These are phyloP conservation scores for Procapra przewalskii DNA, from an alignment of 2,113 vertebrate species.

Conservation along the genomic window DNA sequence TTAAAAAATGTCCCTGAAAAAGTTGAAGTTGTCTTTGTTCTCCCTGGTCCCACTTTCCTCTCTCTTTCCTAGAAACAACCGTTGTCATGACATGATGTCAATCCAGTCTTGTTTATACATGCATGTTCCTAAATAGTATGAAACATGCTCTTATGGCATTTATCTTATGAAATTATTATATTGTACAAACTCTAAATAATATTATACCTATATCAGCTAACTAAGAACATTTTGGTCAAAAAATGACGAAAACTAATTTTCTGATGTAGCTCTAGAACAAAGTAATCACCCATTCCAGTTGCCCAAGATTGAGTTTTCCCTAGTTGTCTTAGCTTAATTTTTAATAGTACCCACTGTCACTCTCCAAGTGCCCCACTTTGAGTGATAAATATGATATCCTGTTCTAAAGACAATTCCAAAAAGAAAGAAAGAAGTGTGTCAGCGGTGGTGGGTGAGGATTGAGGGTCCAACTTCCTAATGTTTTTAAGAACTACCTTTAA, in stretches of 20 bases:
- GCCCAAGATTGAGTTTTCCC: background rate
- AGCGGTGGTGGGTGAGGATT: background rate
- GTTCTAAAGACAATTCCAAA: background rate
- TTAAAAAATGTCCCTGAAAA: background rate
- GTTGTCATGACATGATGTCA: background rate
- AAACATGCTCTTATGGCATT: background rate
- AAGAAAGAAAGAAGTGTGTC: background rate
- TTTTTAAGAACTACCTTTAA: background rate
- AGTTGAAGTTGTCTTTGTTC: background rate
- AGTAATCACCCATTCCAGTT: background rate
- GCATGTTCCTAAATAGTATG: background rate
- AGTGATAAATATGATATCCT: background rate
- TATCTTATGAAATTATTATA: background rate
- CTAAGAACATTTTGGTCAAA: background rate
- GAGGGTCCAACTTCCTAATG: background rate
- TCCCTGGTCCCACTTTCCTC: background rate
- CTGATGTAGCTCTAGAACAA: background rate
- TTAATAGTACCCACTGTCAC: background rate
- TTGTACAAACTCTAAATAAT: background rate
- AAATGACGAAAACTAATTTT: background rate
- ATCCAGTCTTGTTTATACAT: background rate
- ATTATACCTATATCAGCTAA: background rate
- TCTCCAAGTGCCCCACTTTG: background rate
- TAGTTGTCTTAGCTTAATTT: background rate
- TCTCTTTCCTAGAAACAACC: background rate